Evolutionary conservation across 92 coral and sea anemone genomes (phyloP).

Genomic region (Palythoa caribaeorum): DNA sequence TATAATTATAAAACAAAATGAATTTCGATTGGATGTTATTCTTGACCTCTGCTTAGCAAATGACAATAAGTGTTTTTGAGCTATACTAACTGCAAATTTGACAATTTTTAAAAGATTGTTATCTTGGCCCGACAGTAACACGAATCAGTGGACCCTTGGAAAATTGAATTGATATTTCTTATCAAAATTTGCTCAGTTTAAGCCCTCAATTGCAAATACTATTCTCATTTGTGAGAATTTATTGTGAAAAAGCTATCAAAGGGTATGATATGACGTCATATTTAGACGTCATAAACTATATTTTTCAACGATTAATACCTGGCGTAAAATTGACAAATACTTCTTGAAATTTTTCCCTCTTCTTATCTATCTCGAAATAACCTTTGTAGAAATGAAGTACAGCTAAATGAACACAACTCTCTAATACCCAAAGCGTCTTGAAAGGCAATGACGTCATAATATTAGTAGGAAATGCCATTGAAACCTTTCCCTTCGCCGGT

Average conservation of each 20-base stretch:
- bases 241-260: conserved; percentile 3
- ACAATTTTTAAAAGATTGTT: no score
- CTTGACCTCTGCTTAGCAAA: no score
- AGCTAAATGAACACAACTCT: background rate
- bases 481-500: conserved; percentile 1
- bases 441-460: background rate
- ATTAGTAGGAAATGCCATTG: no score
- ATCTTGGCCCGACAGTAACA: no score
- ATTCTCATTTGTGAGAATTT: background rate
- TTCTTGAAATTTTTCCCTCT: background rate
- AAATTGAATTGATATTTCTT: no score
- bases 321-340: background rate
- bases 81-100: no score
- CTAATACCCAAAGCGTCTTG: background rate
- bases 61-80: no score
- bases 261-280: conserved; percentile 2
- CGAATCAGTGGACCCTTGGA: no score
- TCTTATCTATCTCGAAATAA: background rate
- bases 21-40: no score
- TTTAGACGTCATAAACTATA: background rate
- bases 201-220: background rate
- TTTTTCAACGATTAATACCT: conserved; percentile 2
- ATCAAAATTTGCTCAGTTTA: background rate
- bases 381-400: background rate
- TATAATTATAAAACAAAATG: no score